Base-by-base conservation (phyloP, 2,113 vertebrate genomes). In the Heptranchias perlo region DNA sequence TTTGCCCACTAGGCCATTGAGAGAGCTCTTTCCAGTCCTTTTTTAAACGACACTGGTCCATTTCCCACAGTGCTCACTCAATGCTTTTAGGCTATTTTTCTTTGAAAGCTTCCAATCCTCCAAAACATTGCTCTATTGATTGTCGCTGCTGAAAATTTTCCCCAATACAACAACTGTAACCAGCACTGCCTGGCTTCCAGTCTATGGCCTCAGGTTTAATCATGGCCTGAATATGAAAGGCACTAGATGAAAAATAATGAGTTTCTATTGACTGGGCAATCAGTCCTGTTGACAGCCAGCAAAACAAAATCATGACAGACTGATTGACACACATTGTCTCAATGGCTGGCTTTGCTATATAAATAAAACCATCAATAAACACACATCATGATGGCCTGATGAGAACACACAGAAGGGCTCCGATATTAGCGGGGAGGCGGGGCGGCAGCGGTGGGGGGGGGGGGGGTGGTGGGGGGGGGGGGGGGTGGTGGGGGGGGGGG, bases 211-310 rank as follows among this genome's bases (percentile, higher is more conserved):
- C 65, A 14, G 64, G 39, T 31, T 52, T 95, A 95, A 95, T 95
- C 65, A 69, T 35, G 65, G 94, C 64, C 65, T 95, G 94, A 95
- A 95, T 95, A 73, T 95, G 94, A 95, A 95, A 95, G 44, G 10
- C 28, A 35, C 23, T 6, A 52, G 94, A 69, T 69, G 44, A 95
- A 47, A 95, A 95, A 69, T 31, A 95, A 95, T 69, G 94, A 95
- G 64, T 73, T 95, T 47, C 94, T 95, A 95, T 73, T 95, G 94
- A 95, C 94, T 49, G 25, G 23, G 44, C 94, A 67, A 52, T 95
- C 94, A 67, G 94, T 73, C 47, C 94, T 69, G 94, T 73, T 95
- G 94, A 67, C 94, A 95, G 94, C 94, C 65, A 95, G 64, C 44
- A 67, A 67, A 10, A 95, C 94, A 95, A 69, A 94, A 69, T 13